Evolutionary conservation across 2,888 invertebrate species (phyloP), one percentile per base, ranked within the genome.

Genomic region (Endomychus coccineus): DNA sequence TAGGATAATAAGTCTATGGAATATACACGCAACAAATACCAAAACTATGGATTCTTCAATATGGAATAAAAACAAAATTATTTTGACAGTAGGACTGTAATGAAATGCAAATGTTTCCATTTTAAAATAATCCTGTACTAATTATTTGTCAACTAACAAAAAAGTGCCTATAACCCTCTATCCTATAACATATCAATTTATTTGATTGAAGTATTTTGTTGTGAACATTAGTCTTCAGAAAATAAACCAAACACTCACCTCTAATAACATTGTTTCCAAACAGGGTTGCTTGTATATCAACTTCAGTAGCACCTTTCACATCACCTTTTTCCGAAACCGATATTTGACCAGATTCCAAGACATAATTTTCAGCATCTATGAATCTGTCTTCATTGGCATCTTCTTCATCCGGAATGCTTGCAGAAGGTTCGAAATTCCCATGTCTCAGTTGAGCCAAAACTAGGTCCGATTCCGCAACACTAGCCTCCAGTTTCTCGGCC

Each of bases 341-440:
- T 35, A 71, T 71, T 51, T 71, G 71, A 31, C 75, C 74, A 7
- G 80, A 80, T 60, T 80, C 80, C 48, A 83, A 66, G 36, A 83
- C 81, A 55, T 82, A 83, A 55, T 80, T 83, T 56, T 84, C 83
- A n/a, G 83, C 83, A 68, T 84, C 84, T 39, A 81, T 76, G 49
- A 83, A 81, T 50, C 78, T 70, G 55, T 78, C 78, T 62, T 79
- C 80, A 56, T 76, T 67, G 3, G 69, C 70, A 50, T 71, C 71
- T 34, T 71, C 71, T 38, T 71, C 71, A 21, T 64, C 66, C n/a
- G 57, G 60, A 37, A 61, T 62, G 45, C 46, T 51, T 21, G 50
- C 48, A 14, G 50, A 49, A 34, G 46, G 44, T 28, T 57, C 54
- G 41, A 58, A 61, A 44, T 48, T 55, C 6, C 32, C 37, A 22